Base-by-base conservation (phyloP, 2,888 invertebrate species). In the Dasysyrphus tricinctus region DNA sequence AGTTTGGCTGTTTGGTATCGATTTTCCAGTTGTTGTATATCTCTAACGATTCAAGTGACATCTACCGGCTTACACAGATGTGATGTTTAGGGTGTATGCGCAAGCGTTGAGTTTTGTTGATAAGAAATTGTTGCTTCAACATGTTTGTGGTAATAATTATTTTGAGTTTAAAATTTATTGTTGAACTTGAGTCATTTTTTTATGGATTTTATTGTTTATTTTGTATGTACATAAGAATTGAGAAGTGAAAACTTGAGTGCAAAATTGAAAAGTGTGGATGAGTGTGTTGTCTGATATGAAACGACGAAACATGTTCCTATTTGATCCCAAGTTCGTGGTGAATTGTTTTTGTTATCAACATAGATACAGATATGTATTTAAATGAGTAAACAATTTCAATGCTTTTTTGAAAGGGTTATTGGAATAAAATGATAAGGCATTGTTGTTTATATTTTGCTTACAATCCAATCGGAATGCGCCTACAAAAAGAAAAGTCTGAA, bases 1-100 rank as follows among this genome's bases (percentile, higher is more conserved):
- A 74, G 11, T 78, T 78, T 77, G 65, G 76, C 72, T 84, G 80
- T 76, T 74, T 70, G 44, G n/a, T 86, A 86, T 86, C 56, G 86
- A 86, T 86, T 86, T 80, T 79, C 70, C 49, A 65, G 67, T 67
- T 61, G 78, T 74, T 80, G 75, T 44, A 29, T 12, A 63, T 76
- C 78, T 81, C 59, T 82, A 79, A 4, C 56, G 82, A 3, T 14
- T 6, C 5, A 2, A 0, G 29, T 24, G 86, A 51, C 86, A 86
- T 86, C 86, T 86, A 54, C n/a, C 56, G 86, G 65, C 11, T 67
- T 47, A 47, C 6, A 11, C 9, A 7, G 29, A 19, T 6, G 54
- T 19, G 7, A 34, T 67, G 32, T 16, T 14, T 16, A 32, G 29
- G 39, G 11, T 29, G n/a, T 63, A 34, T 54, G 86, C 86, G 86